A percentile compares a stretch with the other conserved stretches of the same genome.
Evolutionary conservation across 2,888 invertebrate genomes (phyloP).

Genomic region (Punctoribates punctum): DNA sequence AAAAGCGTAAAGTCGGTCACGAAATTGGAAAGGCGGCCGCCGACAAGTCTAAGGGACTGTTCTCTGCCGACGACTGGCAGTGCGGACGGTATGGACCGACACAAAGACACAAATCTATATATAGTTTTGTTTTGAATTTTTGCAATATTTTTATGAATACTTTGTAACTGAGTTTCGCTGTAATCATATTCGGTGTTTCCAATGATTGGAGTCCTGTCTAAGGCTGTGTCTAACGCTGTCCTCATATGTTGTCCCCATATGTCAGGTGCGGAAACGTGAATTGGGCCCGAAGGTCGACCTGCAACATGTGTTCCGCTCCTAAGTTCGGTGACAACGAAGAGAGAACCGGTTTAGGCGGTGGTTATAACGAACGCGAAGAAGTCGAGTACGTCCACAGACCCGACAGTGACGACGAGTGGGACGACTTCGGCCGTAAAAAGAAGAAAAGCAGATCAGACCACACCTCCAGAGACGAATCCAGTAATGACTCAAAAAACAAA

Average conservation of each 20-base stretch:
- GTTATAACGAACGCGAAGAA: conserved; percentile 83
- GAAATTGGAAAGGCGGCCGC: conserved; percentile 98
- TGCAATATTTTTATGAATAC: conserved; percentile 5
- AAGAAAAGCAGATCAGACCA: conserved; percentile 37
- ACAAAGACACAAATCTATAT: neutral
- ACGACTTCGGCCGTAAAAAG: conserved; percentile 65
- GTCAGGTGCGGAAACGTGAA: conserved; percentile 94
- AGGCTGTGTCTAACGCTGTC: too few species aligned
- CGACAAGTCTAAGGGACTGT: conserved; percentile 93
- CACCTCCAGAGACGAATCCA: conserved; percentile 47
- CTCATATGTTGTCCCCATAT: neutral
- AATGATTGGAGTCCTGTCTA: neutral
- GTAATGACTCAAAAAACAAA: conserved; percentile 35
- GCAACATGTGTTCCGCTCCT: conserved; percentile 98
- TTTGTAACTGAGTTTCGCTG: neutral
- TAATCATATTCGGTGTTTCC: neutral
- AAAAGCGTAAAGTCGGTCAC: conserved; percentile 62
- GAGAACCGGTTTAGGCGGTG: conserved; percentile 60
- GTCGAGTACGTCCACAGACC: conserved; percentile 89
- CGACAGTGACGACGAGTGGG: conserved; percentile 89
- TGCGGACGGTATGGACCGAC: conserved; percentile 70
- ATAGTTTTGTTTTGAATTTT: neutral
- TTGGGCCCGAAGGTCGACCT: conserved; percentile 91
- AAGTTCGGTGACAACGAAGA: conserved; percentile 90
- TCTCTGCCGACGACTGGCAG: conserved; percentile 98